Percentiles rank a stretch among this genome's conserved stretches.
Conservation (phyloP, 2,888 invertebrate species). For the Chloroclystis v-ata region DNA sequence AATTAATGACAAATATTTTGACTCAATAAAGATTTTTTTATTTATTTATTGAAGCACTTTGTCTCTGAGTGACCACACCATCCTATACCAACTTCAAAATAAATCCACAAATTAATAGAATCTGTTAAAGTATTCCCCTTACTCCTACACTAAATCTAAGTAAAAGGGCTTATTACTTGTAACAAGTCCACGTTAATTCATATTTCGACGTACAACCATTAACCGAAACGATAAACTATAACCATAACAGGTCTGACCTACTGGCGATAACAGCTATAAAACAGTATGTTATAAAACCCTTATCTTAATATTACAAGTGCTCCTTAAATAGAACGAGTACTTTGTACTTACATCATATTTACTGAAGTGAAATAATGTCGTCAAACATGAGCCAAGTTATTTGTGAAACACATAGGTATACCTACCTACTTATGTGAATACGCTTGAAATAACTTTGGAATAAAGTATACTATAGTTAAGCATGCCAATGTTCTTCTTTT, state of each 20-base stretch:
- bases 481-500: conserved; percentile 32
- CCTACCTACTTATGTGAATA: neutral
- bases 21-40: too few species aligned
- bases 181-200: conserved; percentile 35
- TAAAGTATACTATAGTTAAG: too few species aligned
- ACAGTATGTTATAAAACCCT: conserved; percentile 51
- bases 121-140: too few species aligned
- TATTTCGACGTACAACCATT: conserved; percentile 46
- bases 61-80: too few species aligned
- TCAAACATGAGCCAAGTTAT: neutral
- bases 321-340: conserved; percentile 46
- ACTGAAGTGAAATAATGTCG: conserved; percentile 19
- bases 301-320: conserved; percentile 56
- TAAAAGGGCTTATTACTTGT: neutral
- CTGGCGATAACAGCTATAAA: conserved; percentile 53
- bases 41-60: too few species aligned
- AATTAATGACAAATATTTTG: too few species aligned
- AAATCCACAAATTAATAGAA: too few species aligned
- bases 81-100: too few species aligned
- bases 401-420: neutral
- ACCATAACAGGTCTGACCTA: conserved; percentile 55
- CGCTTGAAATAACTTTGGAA: too few species aligned
- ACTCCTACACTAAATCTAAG: too few species aligned
- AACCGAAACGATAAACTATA: conserved; percentile 48
- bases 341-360: conserved; percentile 15